Base-by-base conservation (phyloP, 2,113 vertebrate genomes). In the Herpetotheres cachinnans region DNA sequence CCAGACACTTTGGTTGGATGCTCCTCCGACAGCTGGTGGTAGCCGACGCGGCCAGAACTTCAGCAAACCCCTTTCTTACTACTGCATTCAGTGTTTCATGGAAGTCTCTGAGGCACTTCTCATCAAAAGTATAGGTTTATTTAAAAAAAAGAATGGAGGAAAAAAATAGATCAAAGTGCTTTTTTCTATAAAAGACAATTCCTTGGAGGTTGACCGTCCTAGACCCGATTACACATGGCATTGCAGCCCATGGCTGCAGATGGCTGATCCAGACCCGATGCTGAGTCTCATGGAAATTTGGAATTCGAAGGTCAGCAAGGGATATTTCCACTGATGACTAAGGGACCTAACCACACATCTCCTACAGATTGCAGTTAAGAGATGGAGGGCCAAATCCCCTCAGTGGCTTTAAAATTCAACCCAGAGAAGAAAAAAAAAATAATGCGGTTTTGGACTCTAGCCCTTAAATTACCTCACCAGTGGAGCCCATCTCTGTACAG, bases 81-180 rank as follows among this genome's bases (percentile, higher is more conserved):
- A 16, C 32, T 14, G 29, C n/a, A 11, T 22, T 44, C 38, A 44
- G 40, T 6, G 22, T 50, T 93, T 22, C 70, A 10, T 59, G 16
- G 47, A 88, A 83, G 22, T n/a, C 58, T 89, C 72, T 21, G 29
- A 93, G 82, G 50, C 82, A 17, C 10, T 83, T 85, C 42, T 83
- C 55, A 93, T 82, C 62, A 91, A 88, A 96, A 94, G 36, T 73
- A 55, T 62, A 2, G 46, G 38, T 96, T 96, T 96, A 87, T 96
- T 96, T 76, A 52, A 76, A 58, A 84, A 93, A 95, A 52, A 47
- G 30, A 77, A 49, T 2, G 2, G 16, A 24, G 16, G 1, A 17
- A 93, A 90, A 92, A 94, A 42, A 85, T 77, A 93, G 63, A 94
- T 22, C 55, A 46, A 85, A 90, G 62, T 90, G 26, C 1, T 92